These are phyloP conservation scores for Cavia porcellus DNA, from an alignment of 2,113 vertebrate species.

Conservation along the genomic window DNA sequence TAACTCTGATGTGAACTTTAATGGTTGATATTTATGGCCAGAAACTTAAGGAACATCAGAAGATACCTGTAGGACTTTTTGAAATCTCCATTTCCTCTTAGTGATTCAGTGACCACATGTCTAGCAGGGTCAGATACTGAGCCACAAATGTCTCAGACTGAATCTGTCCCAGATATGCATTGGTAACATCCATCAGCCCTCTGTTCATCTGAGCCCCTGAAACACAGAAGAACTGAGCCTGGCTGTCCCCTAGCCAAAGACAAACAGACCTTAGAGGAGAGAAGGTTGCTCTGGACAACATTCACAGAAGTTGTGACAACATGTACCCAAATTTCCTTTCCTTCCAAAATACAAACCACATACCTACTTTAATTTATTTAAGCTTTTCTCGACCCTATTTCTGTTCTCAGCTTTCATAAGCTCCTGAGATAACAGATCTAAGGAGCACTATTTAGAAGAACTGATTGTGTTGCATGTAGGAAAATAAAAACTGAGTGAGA, in stretches of 20 bases:
- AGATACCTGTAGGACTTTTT: neutral
- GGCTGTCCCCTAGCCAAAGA: neutral
- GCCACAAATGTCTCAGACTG: neutral
- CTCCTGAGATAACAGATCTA: constrained; percentile 34
- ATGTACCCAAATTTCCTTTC: neutral
- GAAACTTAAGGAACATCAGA: neutral
- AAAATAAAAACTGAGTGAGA: constrained; percentile 61
- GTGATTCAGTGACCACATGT: neutral
- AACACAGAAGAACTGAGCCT: neutral
- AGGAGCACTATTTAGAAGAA: constrained; percentile 42
- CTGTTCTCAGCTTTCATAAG: neutral
- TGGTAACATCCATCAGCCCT: neutral
- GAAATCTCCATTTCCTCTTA: neutral
- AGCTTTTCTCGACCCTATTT: constrained; percentile 55
- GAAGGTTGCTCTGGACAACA: neutral
- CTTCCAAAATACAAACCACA: constrained; percentile 13
- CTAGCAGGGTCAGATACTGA: constrained; percentile 21
- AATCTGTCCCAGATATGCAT: neutral
- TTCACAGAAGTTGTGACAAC: neutral
- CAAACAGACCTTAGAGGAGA: neutral
- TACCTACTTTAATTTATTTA: constrained; percentile 13
- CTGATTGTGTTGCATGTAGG: neutral
- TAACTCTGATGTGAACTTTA: constrained; percentile 57
- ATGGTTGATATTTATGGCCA: constrained; percentile 25
- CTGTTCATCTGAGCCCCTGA: neutral